These are phyloP conservation scores for Petrocephalus schoutedeni DNA, from an alignment of 2,797 vertebrate genomes.

Conservation along the genomic window DNA sequence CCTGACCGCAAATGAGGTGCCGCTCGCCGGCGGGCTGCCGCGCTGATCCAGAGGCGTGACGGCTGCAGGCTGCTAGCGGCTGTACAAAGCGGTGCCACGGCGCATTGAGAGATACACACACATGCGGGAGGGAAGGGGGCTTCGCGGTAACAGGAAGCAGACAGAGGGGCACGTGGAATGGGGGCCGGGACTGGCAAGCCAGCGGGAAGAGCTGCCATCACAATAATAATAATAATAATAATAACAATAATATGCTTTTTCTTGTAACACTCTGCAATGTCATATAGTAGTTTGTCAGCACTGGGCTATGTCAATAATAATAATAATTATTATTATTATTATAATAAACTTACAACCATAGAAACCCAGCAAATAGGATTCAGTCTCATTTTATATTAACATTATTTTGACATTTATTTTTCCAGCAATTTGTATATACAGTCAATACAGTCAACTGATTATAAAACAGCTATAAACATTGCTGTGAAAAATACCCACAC, in stretches of 20 bases:
- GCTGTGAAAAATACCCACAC: not conserved
- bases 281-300: not conserved
- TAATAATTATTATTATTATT: not conserved
- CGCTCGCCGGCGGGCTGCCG: not conserved
- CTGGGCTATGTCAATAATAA: not conserved
- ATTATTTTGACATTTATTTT: not conserved
- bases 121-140: not conserved
- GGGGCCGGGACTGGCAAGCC: not conserved
- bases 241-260: not conserved
- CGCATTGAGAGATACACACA: slow-evolving; percentile 4
- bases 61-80: not conserved
- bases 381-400: not conserved
- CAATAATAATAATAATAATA: not conserved
- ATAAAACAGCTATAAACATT: not conserved
- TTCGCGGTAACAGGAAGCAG: not conserved
- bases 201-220: not conserved
- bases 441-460: too few species aligned
- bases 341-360: not conserved
- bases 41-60: slow-evolving; percentile 9
- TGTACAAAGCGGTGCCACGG: not conserved
- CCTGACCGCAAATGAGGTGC: slow-evolving; percentile 18
- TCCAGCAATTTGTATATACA: not conserved
- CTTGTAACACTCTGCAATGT: not conserved
- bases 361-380: not conserved
- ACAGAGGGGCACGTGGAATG: not conserved